Evolutionary conservation across 1,140 invertebrate species (phyloP), one percentile per base, ranked within the genome.

Genomic region (Bombus terrestris): DNA sequence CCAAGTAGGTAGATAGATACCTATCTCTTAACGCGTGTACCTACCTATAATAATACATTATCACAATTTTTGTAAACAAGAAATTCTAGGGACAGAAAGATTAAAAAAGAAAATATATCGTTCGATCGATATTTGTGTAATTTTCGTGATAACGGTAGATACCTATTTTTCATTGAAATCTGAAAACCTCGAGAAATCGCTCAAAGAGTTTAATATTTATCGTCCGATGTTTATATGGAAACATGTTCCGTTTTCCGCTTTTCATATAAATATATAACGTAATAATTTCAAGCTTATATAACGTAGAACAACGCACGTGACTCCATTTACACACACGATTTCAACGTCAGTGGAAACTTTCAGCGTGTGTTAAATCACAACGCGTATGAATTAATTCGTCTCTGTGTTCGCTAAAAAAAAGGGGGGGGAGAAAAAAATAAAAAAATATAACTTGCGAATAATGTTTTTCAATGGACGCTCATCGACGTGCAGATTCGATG

Each of bases 271-370:
- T 43, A 18, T 10, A 22, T 59, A 64, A n/a, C 43, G 35, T 76
- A 76, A 76, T 76, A 83, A 83, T 83, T 82, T 66, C 73, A 76
- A 62, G 35, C 59, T 71, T 39, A 53, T 69, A 59, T 62, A 59
- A 78, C 69, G 53, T n/a, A 84, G 71, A 72, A 84, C 47, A 37
- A 28, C 25, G 75, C 82, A 83, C 83, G 77, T 80, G 76, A 72
- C 68, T 68, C 10, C 64, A 75, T 78, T 80, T 80, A 80, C 39
- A 85, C 66, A 69, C 35, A 47, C 53, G 12, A 80, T 47, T 25
- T 32, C 66, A 71, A 47, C 37, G 68, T 80, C 64, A 37, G 12
- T 76, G 35, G 37, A 83, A 77, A 83, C 35, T 68, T 57, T 68
- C 35, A 28, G 37, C 25, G 39, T 37, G 59, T 66, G n/a, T 28